Conservation (phyloP, 2,888 invertebrate species). For the Galerucella pusilla region DNA sequence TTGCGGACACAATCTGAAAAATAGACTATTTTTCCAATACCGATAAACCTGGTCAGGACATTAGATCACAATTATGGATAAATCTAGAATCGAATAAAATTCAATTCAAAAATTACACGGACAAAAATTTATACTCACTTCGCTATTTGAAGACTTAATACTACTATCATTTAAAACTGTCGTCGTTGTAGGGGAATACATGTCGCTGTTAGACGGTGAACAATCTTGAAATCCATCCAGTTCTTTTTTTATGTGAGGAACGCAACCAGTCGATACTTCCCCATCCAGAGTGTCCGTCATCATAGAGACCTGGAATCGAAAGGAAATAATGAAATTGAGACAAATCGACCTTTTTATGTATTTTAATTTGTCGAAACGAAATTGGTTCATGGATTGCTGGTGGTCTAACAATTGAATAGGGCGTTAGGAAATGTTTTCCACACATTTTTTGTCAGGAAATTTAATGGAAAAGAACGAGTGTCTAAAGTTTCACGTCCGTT, state of each 20-base stretch:
- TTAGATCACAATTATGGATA: no score
- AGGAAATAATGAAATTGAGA: conserved; percentile 25
- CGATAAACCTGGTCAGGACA: no score
- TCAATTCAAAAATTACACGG: no score
- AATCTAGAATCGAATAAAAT: no score
- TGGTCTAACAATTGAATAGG: no score
- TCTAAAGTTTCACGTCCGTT: no score
- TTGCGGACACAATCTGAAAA: no score
- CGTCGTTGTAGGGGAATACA: conserved; percentile 67
- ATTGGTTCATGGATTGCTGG: no score
- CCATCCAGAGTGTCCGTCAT: conserved; percentile 70
- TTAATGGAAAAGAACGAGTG: no score
- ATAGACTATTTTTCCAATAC: no score
- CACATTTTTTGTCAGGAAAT: no score
- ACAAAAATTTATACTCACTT: conserved; percentile 21
- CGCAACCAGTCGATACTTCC: conserved; percentile 52
- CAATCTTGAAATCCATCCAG: conserved; percentile 66
- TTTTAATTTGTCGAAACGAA: neutral
- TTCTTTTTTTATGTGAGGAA: conserved; percentile 69
- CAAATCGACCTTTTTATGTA: neutral
- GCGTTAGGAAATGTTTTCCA: no score
- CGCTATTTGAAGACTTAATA: conserved; percentile 41
- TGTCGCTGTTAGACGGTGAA: conserved; percentile 68
- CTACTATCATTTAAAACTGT: conserved; percentile 36
- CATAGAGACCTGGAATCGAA: conserved; percentile 73